Base-by-base conservation (phyloP, 2,113 vertebrate genomes). In the Dipodomys ordii region DNA sequence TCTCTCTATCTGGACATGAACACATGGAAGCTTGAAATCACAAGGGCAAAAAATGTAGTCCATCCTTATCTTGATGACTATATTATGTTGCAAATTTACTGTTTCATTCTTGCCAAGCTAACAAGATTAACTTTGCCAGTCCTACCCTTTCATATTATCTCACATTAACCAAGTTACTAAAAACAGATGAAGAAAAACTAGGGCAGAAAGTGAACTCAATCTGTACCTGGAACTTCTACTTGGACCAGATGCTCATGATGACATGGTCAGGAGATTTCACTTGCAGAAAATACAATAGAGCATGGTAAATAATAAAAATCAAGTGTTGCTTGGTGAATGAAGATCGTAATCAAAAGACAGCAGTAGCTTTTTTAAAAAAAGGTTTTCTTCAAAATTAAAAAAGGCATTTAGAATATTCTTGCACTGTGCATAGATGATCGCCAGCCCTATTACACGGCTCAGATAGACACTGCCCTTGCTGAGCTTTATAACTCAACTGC, bases 241-340 rank as follows among this genome's bases (percentile, higher is more conserved):
- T 39, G 15, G 16, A 60, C 53, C 15, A 84, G 46, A 49, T 44
- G 64, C 80, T n/a, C 22, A 12, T 71, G n/a, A 78, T 39, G 73
- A 84, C 16, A 71, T 22, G 18, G 23, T 53, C 53, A 28, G 78
- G 15, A 88, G 90, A 85, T 80, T 74, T 73, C 72, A 81, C 35
- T 78, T 77, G 60, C 13, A 78, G 57, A 32, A 94, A 78, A 78
- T 8, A 53, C 83, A 77, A 44, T 68, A 60, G 15, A 64, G n/a
- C 87, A 84, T 81, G 6, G 27, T 9, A 93, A 90, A 64, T 76
- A 86, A 16, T 57, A 92, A 95, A 39, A 92, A 84, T 83, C 22
- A 72, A 76, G 30, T 53, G 67, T 27, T 90, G 6, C 7, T 57
- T 76, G 32, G 27, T 80, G 60, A 90, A 20, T 32, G 84, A 2